phyloP scores from a whole-genome alignment of 2,888 invertebrate species.

The Metellina segmentata region DNA sequence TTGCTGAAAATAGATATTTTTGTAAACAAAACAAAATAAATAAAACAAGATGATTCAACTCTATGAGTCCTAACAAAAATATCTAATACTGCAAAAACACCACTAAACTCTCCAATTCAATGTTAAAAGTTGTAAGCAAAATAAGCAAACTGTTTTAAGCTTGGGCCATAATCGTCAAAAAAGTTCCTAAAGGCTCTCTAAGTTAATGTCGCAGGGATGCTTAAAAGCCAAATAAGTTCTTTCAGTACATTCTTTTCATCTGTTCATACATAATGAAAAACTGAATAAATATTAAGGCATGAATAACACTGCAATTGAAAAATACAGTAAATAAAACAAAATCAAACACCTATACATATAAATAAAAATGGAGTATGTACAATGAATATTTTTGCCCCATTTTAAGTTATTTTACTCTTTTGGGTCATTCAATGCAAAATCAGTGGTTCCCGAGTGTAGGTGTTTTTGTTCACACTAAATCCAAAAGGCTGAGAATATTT shows the following conservation, averaged over 20 bases:
- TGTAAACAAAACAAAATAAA: constrained; percentile 71
- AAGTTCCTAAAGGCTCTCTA: constrained; percentile 43
- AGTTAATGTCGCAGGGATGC: constrained; percentile 24
- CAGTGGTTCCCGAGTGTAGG: no score
- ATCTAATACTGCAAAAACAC: constrained; percentile 56
- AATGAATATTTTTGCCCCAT: no score
- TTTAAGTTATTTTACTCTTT: no score
- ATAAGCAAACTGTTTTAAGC: constrained; percentile 50
- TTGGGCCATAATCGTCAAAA: constrained; percentile 45
- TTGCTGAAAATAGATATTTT: constrained; percentile 65
- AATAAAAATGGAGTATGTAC: no score
- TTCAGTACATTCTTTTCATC: constrained; percentile 87
- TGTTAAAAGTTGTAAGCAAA: constrained; percentile 28
- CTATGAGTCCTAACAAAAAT: constrained; percentile 57
- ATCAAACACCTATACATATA: no score
- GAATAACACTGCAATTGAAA: no score
- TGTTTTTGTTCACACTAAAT: no score
- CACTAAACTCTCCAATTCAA: constrained; percentile 41
- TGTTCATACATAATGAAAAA: constrained; percentile 97
- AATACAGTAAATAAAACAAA: no score
- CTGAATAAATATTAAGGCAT: constrained; percentile 78
- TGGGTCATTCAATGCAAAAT: no score
- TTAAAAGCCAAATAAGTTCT: neutral
- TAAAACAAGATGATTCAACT: constrained; percentile 65
- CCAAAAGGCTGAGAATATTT: no score